Evolutionary conservation across 2,888 invertebrate species (phyloP).

Genomic region (Parnassius orleans): DNA sequence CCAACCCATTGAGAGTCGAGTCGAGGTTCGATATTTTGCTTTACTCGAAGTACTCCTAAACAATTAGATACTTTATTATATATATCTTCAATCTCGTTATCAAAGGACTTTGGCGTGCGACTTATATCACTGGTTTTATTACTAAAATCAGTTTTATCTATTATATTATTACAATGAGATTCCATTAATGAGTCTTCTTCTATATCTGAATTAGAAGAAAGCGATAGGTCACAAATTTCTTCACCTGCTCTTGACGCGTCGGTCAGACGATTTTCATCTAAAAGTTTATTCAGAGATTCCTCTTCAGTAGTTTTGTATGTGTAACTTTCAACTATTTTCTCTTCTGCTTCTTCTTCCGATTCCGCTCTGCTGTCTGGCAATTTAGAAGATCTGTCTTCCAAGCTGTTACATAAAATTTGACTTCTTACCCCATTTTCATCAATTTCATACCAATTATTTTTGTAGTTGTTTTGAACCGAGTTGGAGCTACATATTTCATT

Average conservation of each 20-base stretch:
- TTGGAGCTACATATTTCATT: slow-evolving; percentile 35
- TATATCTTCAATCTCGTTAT: slow-evolving; percentile 59
- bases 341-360: slow-evolving; percentile 36
- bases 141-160: slow-evolving; percentile 2
- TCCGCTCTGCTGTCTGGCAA: slow-evolving; percentile 38
- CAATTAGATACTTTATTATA: slow-evolving; percentile 54
- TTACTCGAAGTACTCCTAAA: slow-evolving; percentile 40
- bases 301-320: slow-evolving; percentile 22
- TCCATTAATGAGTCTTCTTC: slow-evolving; percentile 67
- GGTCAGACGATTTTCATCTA: slow-evolving; percentile 43
- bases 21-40: slow-evolving; percentile 32
- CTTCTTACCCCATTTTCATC: slow-evolving; percentile 2
- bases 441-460: slow-evolving; percentile 1
- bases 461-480: slow-evolving; percentile 7
- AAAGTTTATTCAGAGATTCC: slow-evolving; percentile 28
- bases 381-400: slow-evolving; percentile 55
- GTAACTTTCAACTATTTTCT: slow-evolving; percentile 30
- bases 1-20: slow-evolving; percentile 41
- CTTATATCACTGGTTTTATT: slow-evolving; percentile 41
- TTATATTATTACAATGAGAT: slow-evolving; percentile 29
- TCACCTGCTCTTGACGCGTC: slow-evolving; percentile 36
- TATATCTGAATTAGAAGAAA: slow-evolving; percentile 46
- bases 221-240: slow-evolving; percentile 43
- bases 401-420: slow-evolving; percentile 30
- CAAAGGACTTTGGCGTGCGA: slow-evolving; percentile 50